phyloP scores from a whole-genome alignment of 2,113 vertebrate genomes.

The Cephalophus harveyi region DNA sequence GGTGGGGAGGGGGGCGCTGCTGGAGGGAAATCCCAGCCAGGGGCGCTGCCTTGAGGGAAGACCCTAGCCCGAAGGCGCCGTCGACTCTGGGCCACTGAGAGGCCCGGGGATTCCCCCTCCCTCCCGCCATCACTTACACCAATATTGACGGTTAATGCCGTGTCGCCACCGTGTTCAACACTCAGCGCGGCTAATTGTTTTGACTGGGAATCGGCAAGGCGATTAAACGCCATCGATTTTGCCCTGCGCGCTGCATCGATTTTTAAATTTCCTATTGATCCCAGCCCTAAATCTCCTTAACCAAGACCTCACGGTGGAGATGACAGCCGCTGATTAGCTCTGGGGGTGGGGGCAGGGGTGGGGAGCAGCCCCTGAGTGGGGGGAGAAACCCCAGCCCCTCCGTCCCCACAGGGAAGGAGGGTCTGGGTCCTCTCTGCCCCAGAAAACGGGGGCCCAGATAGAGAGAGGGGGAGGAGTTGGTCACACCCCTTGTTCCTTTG shows the following conservation, averaged over 20 bases:
- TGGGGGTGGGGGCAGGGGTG: not conserved
- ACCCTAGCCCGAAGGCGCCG: not conserved
- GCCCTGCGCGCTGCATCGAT: constrained; percentile 95
- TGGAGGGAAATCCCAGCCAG: not conserved
- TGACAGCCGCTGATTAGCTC: constrained; percentile 84
- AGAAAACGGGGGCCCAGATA: not conserved
- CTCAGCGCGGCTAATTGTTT: constrained; percentile 97
- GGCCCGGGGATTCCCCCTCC: constrained; percentile 62
- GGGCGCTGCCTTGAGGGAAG: not conserved
- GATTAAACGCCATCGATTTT: constrained; percentile 98
- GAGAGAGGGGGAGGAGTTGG: not conserved
- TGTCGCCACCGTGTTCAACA: constrained; percentile 89
- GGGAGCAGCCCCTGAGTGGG: not conserved
- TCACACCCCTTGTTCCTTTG: not conserved
- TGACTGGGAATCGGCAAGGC: constrained; percentile 96
- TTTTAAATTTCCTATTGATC: constrained; percentile 98
- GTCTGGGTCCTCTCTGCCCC: not conserved
- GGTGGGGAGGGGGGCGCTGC: not conserved
- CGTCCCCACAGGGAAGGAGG: not conserved
- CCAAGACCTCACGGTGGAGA: constrained; percentile 83
- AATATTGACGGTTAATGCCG: constrained; percentile 80
- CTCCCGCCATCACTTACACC: constrained; percentile 76
- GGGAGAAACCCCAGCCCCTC: not conserved
- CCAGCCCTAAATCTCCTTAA: constrained; percentile 93
- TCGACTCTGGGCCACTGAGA: not conserved